Evolutionary conservation across 1,140 invertebrate genomes (phyloP), one percentile per base, ranked within the genome.

Genomic region (Rhynchophorus ferrugineus): DNA sequence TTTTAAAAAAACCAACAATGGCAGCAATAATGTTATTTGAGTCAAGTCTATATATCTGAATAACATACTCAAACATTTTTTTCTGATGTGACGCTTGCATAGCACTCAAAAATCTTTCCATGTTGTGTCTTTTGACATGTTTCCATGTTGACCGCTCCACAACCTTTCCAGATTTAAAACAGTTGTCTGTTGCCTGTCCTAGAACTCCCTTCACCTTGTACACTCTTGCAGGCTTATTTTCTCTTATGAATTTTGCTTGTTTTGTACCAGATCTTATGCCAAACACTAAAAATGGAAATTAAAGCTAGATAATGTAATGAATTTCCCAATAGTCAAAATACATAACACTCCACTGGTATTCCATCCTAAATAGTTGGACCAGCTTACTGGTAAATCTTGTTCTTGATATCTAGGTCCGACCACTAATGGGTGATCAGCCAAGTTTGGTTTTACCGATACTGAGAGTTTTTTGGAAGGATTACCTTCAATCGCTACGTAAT

Each of bases 11-110:
- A 38, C 16, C 6, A 38, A 5, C 36, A 6, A 9, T 8, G 6
- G 6, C 36, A 14, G 20, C 6, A 45, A n/a, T n/a, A n/a, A n/a
- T n/a, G n/a, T 21, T 21, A 44, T 3, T 11, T 24, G 24, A 6
- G 24, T 11, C 11, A 6, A 6, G 11, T 6, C 5, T 29, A 6
- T 29, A 19, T 6, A 37, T 46, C 35, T 2, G 7, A 36, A 45
- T 51, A 34, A 76, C 83, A 77, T 78, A 90, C 85, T 89, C 73
- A 69, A 83, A 91, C 81, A 91, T 89, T 61, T 81, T 78, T 57
- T 76, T 80, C 68, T 91, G 89, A 71, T 93, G 87, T 18, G 82
- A 78, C 7, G 87, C 79, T 70, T 94, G 88, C 67, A 89, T 81
- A 3, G 83, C 73, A 5, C 85, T 75, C 24, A 91, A 74, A 7